These are phyloP conservation scores for Torymus auratus DNA, from an alignment of 2,888 invertebrate species.

Conservation along the genomic window DNA sequence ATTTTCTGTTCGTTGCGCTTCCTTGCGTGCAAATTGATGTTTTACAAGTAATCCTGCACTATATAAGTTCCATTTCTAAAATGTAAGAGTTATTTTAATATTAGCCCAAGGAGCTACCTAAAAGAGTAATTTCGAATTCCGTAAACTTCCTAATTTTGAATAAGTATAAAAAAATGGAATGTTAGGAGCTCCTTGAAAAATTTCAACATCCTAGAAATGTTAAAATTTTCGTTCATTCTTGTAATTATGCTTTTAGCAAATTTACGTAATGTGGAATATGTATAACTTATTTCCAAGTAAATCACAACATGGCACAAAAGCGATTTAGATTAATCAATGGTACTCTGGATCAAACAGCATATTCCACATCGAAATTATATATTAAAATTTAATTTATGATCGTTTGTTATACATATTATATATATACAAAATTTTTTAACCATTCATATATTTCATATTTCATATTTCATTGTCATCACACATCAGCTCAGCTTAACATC, in stretches of 20 bases:
- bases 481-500: conserved; percentile 33
- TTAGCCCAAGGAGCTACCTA: conserved; percentile 8
- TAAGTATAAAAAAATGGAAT: no score
- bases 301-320: no score
- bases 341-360: background rate
- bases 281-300: background rate
- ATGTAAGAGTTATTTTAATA: conserved; percentile 1
- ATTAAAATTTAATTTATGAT: conserved; percentile 4
- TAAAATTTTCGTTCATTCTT: background rate
- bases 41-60: conserved; percentile 43
- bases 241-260: conserved; percentile 31
- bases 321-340: no score
- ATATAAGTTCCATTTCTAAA: conserved; percentile 17
- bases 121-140: no score
- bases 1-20: conserved; percentile 44
- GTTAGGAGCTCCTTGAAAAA: background rate
- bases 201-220: background rate
- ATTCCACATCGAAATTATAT: conserved; percentile 12
- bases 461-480: conserved; percentile 1
- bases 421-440: background rate
- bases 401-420: conserved; percentile 7
- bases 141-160: no score
- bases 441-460: conserved; percentile 2
- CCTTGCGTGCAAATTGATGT: conserved; percentile 41
- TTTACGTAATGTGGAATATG: conserved; percentile 9